phyloP scores from a whole-genome alignment of 2,797 vertebrate species.

The Corythornis leucogaster region DNA sequence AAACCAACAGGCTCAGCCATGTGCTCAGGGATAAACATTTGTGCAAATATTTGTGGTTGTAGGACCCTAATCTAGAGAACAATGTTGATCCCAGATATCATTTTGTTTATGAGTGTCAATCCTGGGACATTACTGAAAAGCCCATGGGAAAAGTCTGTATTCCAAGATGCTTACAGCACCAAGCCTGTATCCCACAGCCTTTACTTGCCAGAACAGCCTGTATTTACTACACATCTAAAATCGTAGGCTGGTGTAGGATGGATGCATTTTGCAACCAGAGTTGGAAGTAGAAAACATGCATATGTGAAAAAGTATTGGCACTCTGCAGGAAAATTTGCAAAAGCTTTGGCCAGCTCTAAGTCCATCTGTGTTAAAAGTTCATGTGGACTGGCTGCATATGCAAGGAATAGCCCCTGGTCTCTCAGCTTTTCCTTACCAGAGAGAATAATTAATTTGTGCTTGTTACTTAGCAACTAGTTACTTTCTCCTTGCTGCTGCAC shows the following conservation, averaged over 20 bases:
- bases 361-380: background rate
- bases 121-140: background rate
- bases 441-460: background rate
- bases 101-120: constrained; percentile 10
- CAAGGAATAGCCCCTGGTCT: background rate
- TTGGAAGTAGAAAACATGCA: background rate
- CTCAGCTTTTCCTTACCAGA: background rate
- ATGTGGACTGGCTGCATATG: background rate
- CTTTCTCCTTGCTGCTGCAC: background rate
- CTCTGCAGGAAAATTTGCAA: background rate
- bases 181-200: background rate
- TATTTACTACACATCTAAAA: background rate
- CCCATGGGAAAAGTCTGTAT: background rate
- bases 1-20: background rate
- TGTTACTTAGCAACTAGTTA: background rate
- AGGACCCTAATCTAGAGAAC: background rate
- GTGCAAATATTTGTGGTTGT: constrained; percentile 11
- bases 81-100: background rate
- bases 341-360: background rate
- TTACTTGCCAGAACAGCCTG: background rate
- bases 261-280: background rate
- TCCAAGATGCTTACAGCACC: background rate
- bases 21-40: background rate
- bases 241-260: fast-evolving
- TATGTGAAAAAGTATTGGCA: background rate